Conservation (phyloP, 1,140 invertebrate genomes). For the Trissolcus basalis region DNA sequence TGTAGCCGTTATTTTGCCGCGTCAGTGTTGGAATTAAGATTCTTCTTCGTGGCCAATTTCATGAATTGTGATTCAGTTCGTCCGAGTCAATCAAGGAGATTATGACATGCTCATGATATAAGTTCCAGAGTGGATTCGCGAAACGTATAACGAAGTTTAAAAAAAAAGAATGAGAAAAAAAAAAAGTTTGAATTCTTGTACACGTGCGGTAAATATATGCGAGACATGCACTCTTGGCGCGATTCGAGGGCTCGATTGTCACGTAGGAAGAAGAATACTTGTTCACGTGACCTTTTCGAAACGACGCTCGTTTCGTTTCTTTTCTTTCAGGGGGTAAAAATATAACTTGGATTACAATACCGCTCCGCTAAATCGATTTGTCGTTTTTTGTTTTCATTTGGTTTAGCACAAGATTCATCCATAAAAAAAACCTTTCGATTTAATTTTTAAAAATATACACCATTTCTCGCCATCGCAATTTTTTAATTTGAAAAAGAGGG, state of each 20-base stretch:
- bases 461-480: too few species aligned
- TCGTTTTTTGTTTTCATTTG: background rate
- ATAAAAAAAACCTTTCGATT: background rate
- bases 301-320: slow-evolving; percentile 22
- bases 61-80: slow-evolving; percentile 6
- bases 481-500: too few species aligned
- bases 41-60: background rate
- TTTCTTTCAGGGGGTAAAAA: slow-evolving; percentile 15
- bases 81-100: slow-evolving; percentile 14
- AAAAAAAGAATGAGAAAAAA: background rate
- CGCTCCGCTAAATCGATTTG: slow-evolving; percentile 12
- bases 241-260: slow-evolving; percentile 34
- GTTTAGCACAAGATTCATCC: background rate
- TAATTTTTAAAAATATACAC: too few species aligned
- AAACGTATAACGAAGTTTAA: background rate
- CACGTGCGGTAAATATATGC: slow-evolving; percentile 28
- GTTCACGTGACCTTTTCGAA: slow-evolving; percentile 37
- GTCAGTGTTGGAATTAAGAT: slow-evolving; percentile 13
- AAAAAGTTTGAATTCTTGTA: slow-evolving; percentile 45
- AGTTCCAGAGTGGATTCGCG: background rate
- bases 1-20: slow-evolving; percentile 21
- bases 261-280: slow-evolving; percentile 42
- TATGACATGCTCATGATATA: slow-evolving; percentile 8
- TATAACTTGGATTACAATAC: slow-evolving; percentile 30
- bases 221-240: slow-evolving; percentile 25